Base-by-base conservation (phyloP, 2,797 vertebrate genomes). In the Carcharodon carcharias region DNA sequence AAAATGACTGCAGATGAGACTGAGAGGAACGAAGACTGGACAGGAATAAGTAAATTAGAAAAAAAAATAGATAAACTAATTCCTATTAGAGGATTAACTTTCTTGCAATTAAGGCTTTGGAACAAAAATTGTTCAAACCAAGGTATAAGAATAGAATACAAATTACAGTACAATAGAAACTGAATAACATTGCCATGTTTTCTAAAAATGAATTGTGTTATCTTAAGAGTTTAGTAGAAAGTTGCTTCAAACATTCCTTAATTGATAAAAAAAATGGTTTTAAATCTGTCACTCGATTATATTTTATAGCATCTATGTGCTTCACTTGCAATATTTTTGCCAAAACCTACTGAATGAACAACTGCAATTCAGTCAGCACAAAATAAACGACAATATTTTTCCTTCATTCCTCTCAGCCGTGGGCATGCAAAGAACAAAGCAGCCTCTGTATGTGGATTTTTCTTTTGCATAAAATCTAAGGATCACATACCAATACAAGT, bases 241-340 rank as follows among this genome's bases (percentile, higher is more conserved):
- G 69, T 65, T 82, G 85, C 96, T 87, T 96, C 56, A 95, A 67
- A 96, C 73, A 97, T 95, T 92, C 23, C 14, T 95, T 23, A 96
- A 95, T 95, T 95, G 97, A 97, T 96, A 97, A 97, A 97, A 97
- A 97, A 97, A 97, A 98, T 97, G 45, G 97, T 97, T 97, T 97
- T 96, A 95, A 96, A 96, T 96, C 97, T 96, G 97, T 96, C 21
- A 67, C 23, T 45, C 6, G 93, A 23, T 93, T 93, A 67, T 12
- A 14, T 67, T 93, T 93, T 93, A 28, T 28, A 91, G n/a, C 91
- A 93, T 31, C 4, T 31, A 28, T 91, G 35, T 92, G 58, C 35
- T 28, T 67, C 63, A 67, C 91, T 93, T 67, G n/a, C 91, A 93
- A 67, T 93, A 93, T 93, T 93, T 93, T 93, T 93, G 91, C 91